These are phyloP conservation scores for Stenodema calcarata DNA, from an alignment of 2,888 invertebrate species.

Conservation along the genomic window DNA sequence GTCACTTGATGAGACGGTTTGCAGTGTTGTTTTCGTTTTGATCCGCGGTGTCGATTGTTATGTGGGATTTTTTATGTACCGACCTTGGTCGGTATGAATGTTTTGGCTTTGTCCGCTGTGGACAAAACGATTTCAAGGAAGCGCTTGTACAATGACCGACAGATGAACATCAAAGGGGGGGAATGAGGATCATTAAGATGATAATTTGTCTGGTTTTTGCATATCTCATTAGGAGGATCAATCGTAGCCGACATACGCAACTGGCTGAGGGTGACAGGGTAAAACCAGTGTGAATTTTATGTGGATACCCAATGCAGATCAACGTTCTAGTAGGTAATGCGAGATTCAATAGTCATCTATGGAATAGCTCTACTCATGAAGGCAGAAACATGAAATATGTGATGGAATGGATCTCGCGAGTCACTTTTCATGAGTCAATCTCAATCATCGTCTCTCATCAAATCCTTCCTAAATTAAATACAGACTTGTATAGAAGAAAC, in stretches of 20 bases:
- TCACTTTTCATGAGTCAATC: too few relatives aligned
- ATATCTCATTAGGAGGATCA: neutral
- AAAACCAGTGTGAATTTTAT: neutral
- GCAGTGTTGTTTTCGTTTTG: neutral
- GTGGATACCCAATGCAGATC: neutral
- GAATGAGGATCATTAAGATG: neutral
- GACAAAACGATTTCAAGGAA: neutral
- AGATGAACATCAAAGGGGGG: neutral
- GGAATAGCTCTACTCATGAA: too few relatives aligned
- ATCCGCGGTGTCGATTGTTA: neutral
- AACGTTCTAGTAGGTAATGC: too few relatives aligned
- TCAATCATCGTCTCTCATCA: too few relatives aligned
- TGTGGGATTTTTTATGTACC: neutral
- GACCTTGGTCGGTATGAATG: neutral
- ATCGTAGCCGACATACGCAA: neutral
- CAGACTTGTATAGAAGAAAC: too few relatives aligned
- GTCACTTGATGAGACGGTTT: neutral
- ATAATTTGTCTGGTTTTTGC: neutral
- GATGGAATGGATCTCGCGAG: too few relatives aligned
- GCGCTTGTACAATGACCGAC: neutral
- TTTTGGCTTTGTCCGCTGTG: neutral
- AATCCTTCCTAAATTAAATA: too few relatives aligned
- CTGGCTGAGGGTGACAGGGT: neutral
- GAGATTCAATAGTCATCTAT: too few relatives aligned
- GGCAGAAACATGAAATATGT: too few relatives aligned